Evolutionary conservation across 2,888 invertebrate genomes (phyloP), one percentile per base, ranked within the genome.

Genomic region (Acanthococcus lagerstroemiae): DNA sequence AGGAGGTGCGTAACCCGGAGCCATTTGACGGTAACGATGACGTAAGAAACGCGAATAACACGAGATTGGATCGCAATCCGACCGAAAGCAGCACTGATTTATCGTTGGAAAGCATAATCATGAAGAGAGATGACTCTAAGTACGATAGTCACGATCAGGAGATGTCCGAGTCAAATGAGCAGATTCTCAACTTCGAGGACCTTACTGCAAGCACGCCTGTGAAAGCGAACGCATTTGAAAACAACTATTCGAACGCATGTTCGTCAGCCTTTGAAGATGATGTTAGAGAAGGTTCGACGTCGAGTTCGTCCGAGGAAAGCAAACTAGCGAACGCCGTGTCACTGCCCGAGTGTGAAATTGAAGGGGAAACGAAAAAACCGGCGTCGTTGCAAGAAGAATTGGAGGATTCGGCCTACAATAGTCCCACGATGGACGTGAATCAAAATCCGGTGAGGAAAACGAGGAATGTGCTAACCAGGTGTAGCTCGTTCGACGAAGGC

Each of bases 401-500:
- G 17, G 2, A 26, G 21, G n/a, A n/a, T n/a, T n/a, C n/a, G n/a
- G n/a, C n/a, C n/a, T n/a, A n/a, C n/a, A 24, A 26, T 21, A 17
- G 24, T 48, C 22, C 22, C 19, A 27, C 46, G 12, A 50, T 7
- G 21, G 60, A 60, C 9, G 27, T 21, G 5, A 26, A 50, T 25
- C 26, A 48, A 12, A 45, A 48, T 26, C 48, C 60, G 48, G 12
- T 26, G 9, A 60, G 48, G 46, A 60, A 60, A 60, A 15, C 26
- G 1, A 60, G 15, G 21, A 60, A 60, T 12, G 21, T 60, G 26
- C 27, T 60, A 15, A 60, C 60, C 26, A 15, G 60, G 21, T 60
- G 27, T 26, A 60, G 60, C 25, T 60, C 60, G 27, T 60, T 60
- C 21, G 60, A 60, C 6, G 60, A 60, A 60, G 48, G 60, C 27